A percentile compares a stretch with the other conserved stretches of the same genome.
These are phyloP conservation scores for Triplophysa siluroides DNA, from an alignment of 2,113 vertebrate genomes.

Conservation along the genomic window DNA sequence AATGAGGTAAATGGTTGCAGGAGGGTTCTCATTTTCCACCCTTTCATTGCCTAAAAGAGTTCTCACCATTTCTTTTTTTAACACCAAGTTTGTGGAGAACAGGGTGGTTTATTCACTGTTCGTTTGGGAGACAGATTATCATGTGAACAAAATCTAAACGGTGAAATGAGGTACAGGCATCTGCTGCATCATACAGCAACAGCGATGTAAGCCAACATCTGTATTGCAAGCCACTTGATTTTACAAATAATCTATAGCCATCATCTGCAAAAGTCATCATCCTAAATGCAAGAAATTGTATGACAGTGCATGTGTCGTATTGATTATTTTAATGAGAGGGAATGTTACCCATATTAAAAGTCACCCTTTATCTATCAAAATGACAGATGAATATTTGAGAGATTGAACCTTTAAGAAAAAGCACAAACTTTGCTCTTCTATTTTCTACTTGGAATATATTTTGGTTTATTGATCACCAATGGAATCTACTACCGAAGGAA, in stretches of 20 bases:
- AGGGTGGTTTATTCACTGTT: background rate
- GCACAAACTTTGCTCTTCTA: background rate
- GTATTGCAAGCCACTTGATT: too few species aligned
- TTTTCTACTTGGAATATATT: background rate
- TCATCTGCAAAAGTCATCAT: too few species aligned
- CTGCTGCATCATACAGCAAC: conserved; percentile 5
- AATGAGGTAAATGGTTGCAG: conserved; percentile 75
- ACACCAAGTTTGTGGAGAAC: conserved; percentile 2
- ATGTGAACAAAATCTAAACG: conserved; percentile 1
- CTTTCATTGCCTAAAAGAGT: conserved; percentile 51
- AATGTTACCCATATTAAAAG: background rate
- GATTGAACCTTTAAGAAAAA: too few species aligned
- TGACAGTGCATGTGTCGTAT: too few species aligned
- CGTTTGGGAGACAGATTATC: background rate
- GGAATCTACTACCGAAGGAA: background rate
- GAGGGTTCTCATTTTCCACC: conserved; percentile 70
- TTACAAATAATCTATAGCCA: too few species aligned
- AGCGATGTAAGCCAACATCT: background rate
- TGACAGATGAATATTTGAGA: background rate
- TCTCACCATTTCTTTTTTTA: conserved; percentile 27
- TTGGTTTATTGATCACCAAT: background rate
- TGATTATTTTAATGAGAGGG: background rate
- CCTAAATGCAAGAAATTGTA: too few species aligned
- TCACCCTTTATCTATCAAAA: background rate
- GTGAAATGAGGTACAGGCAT: background rate